Evolutionary conservation across 2,797 vertebrate species (phyloP).

Genomic region (Mormyrops attenuatus): DNA sequence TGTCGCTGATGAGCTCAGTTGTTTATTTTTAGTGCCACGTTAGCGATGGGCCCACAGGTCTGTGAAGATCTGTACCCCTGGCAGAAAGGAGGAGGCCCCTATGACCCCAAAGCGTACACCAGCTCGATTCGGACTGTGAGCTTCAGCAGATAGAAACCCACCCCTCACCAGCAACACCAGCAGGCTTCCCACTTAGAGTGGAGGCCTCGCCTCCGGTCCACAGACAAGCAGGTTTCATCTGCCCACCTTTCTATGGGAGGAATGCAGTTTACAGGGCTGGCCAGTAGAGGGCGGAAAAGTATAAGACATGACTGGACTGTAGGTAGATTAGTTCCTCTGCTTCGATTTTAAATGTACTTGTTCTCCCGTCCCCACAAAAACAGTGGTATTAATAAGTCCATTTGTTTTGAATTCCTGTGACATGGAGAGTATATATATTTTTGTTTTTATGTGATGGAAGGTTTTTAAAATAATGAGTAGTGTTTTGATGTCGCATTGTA

Average conservation of each 20-base stretch:
- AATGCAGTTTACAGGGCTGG: slow-evolving; percentile 48
- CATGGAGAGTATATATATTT: slow-evolving; percentile 20
- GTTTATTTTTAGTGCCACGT: no score
- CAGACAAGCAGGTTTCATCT: neutral
- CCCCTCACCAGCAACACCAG: neutral
- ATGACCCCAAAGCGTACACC: slow-evolving; percentile 86
- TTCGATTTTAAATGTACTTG: slow-evolving; percentile 11
- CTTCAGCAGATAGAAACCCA: neutral
- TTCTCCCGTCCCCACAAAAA: slow-evolving; percentile 10
- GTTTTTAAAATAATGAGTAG: neutral
- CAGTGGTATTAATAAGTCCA: slow-evolving; percentile 19
- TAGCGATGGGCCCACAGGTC: no score
- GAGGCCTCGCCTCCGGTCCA: neutral
- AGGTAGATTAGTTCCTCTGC: neutral
- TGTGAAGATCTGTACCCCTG: slow-evolving; percentile 89
- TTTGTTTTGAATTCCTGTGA: slow-evolving; percentile 22
- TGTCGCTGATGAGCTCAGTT: no score
- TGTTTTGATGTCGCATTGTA: neutral
- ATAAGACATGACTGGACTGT: slow-evolving; percentile 54
- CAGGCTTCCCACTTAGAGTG: neutral
- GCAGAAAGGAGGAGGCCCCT: slow-evolving; percentile 82
- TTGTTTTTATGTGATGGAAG: neutral
- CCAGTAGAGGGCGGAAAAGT: slow-evolving; percentile 77
- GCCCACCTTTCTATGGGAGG: neutral
- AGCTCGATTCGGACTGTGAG: slow-evolving; percentile 84